Conservation (phyloP, 2,797 vertebrate species). For the Catamblyrhynchus diadema region DNA sequence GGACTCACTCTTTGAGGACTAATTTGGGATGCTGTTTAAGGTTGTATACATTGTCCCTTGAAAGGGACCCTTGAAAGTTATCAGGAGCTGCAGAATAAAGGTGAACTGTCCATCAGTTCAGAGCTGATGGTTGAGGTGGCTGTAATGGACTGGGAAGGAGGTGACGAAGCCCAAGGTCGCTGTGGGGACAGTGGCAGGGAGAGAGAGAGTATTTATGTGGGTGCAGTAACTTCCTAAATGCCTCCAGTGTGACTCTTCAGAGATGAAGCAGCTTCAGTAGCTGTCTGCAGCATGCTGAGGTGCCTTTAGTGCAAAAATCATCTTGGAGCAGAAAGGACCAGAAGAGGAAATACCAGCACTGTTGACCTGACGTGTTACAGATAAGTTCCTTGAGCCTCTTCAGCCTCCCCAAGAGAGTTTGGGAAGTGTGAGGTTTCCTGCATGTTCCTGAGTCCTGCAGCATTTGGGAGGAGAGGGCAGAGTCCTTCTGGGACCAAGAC, state of each 20-base stretch:
- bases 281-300: background rate
- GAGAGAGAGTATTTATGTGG: background rate
- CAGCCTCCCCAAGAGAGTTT: background rate
- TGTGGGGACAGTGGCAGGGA: background rate
- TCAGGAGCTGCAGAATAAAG: background rate
- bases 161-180: rapidly evolving
- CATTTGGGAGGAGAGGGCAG: background rate
- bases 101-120: background rate
- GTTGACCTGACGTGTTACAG: background rate
- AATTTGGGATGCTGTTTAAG: background rate
- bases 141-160: background rate
- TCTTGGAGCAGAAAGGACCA: background rate
- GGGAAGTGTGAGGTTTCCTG: background rate
- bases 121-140: background rate
- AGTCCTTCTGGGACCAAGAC: background rate
- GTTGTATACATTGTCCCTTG: background rate
- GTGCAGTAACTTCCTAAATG: background rate
- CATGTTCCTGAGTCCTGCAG: background rate
- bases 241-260: background rate
- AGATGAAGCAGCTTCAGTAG: background rate
- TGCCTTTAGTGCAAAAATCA: background rate
- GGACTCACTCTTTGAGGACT: background rate
- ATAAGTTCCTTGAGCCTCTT: background rate
- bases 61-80: background rate
- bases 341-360: background rate